These are phyloP conservation scores for Trichacis sp. DNA, from an alignment of 2,888 invertebrate species.

Conservation along the genomic window DNA sequence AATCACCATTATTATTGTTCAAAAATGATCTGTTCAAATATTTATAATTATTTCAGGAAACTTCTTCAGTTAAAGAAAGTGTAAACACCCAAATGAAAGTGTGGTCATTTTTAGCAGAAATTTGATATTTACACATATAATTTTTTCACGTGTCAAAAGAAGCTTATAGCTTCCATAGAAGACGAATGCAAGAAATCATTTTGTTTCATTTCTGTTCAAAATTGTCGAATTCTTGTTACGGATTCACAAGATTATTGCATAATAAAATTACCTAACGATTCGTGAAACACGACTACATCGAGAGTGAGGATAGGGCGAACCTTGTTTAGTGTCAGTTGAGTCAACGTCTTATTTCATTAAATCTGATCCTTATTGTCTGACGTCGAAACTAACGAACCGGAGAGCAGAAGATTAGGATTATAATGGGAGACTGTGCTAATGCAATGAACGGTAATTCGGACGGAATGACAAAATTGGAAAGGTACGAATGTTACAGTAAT, in stretches of 20 bases:
- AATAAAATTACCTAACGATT: slow-evolving; percentile 43
- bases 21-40: too few relatives aligned
- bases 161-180: not conserved
- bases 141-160: not conserved
- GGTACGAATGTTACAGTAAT: not conserved
- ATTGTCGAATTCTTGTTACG: slow-evolving; percentile 18
- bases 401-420: slow-evolving; percentile 39
- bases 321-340: slow-evolving; percentile 44
- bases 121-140: too few relatives aligned
- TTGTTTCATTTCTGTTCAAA: slow-evolving; percentile 12
- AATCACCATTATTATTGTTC: too few relatives aligned
- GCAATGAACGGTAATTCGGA: slow-evolving; percentile 48
- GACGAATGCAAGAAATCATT: not conserved
- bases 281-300: slow-evolving; percentile 41
- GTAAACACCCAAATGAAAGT: too few relatives aligned
- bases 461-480: slow-evolving; percentile 30
- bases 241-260: slow-evolving; percentile 38
- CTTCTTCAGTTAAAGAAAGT: too few relatives aligned
- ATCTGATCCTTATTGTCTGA: slow-evolving; percentile 43
- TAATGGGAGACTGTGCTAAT: slow-evolving; percentile 36
- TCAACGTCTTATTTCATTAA: slow-evolving; percentile 44
- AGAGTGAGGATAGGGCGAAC: slow-evolving; percentile 40
- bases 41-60: too few relatives aligned
- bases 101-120: not conserved
- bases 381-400: slow-evolving; percentile 42